Evolutionary conservation across 2,888 invertebrate genomes (phyloP), one percentile per base, ranked within the genome.

Genomic region (Thymelicus lineola): DNA sequence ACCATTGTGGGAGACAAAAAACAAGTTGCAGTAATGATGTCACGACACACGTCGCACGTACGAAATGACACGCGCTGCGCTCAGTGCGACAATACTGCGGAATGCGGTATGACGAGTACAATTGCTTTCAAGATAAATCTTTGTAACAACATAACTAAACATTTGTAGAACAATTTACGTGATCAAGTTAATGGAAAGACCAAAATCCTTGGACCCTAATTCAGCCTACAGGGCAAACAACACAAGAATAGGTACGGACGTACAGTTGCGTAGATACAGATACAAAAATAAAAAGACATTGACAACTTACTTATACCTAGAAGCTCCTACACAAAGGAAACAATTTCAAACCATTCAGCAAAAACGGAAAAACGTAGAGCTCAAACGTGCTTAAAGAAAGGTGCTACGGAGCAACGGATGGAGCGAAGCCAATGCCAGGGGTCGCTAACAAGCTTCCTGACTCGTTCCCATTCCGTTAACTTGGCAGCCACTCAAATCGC

Each of bases 51-150:
- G 9, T 50, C 50, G 50, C 20, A 20, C 50, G 50, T 50, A 36
- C 42, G 17, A 36, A 28, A 58, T 12, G 58, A 28, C 66, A 55
- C 59, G 66, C 36, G 59, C 50, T 60, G 66, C 36, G 59, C 59
- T 60, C 66, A n/a, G 50, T 59, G 59, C 58, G 68, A 86, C 86
- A 86, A 86, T 86, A 76, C 80, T 76, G 74, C 74, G 85, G 85
- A 85, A 86, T 86, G 84, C 79, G 77, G 75, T 75, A 76, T 70
- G 75, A 73, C 71, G 53, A 71, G 71, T 60, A 20, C 17, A 45
- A 65, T 57, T 57, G n/a, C 28, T 4, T 20, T 50, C 7, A 2
- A 50, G 50, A 10, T 50, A 20, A 50, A 50, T 50, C 50, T 17
- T 50, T 17, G 50, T 48, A 15, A 6, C 9, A 50, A 20, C 50